Percentiles rank a stretch among this genome's conserved stretches.
These are phyloP conservation scores for Neostethus bicornis DNA, from an alignment of 2,797 vertebrate genomes.

Conservation along the genomic window DNA sequence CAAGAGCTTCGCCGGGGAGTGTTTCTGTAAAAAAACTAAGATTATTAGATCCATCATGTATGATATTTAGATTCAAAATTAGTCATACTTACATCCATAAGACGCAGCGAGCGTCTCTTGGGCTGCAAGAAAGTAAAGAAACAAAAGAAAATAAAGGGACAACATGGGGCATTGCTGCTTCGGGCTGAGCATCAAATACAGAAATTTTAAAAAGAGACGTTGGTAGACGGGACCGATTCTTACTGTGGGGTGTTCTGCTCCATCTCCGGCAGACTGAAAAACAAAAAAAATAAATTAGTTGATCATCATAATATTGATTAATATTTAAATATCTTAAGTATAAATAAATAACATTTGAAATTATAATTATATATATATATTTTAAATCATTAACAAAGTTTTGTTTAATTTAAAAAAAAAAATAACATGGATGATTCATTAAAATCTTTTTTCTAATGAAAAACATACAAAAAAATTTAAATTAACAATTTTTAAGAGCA, in stretches of 20 bases:
- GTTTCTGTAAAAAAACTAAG: constrained; percentile 74
- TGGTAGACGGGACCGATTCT: constrained; percentile 23
- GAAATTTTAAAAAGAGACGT: not conserved
- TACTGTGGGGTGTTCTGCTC: constrained; percentile 71
- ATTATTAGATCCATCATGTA: too few species aligned
- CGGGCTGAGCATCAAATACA: constrained; percentile 52
- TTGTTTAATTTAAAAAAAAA: too few species aligned
- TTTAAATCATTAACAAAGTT: too few species aligned
- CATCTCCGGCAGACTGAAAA: constrained; percentile 56
- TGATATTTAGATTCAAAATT: too few species aligned
- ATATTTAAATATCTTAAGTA: too few species aligned
- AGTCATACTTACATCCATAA: constrained; percentile 85
- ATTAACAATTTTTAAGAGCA: too few species aligned
- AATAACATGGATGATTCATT: too few species aligned
- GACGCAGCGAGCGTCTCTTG: constrained; percentile 87
- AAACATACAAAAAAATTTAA: too few species aligned
- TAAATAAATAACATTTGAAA: too few species aligned
- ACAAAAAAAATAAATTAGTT: not conserved
- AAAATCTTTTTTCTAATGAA: too few species aligned
- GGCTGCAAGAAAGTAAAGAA: constrained; percentile 74
- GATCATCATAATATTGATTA: not conserved
- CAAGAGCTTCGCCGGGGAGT: constrained; percentile 80
- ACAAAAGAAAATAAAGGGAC: not conserved
- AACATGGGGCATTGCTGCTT: constrained; percentile 45
- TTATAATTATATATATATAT: too few species aligned